Evolutionary conservation across 2,797 vertebrate species (phyloP).

Genomic region (Artibeus jamaicensis): DNA sequence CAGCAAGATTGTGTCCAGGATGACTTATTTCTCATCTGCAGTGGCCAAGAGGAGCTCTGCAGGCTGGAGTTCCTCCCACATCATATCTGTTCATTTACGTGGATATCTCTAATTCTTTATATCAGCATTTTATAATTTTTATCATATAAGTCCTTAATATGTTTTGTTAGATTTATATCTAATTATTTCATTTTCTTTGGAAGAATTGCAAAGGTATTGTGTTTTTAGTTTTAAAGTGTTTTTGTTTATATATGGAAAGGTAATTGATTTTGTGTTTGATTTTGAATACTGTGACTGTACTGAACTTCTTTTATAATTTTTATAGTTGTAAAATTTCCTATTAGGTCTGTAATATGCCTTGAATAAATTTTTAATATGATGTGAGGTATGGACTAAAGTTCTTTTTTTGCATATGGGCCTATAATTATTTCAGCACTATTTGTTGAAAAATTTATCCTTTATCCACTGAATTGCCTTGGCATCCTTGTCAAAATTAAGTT

Average conservation of each 20-base stretch:
- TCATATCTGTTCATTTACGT: not conserved
- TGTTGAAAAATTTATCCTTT: not conserved
- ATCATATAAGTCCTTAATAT: not conserved
- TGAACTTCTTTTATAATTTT: not conserved
- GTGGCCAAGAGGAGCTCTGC: too few relatives aligned
- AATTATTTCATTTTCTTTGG: not conserved
- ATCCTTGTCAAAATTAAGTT: not conserved
- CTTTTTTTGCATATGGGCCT: too few relatives aligned
- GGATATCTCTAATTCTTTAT: not conserved
- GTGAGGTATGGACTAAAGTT: too few relatives aligned
- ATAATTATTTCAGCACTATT: too few relatives aligned
- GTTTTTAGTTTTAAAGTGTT: not conserved
- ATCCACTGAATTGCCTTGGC: not conserved
- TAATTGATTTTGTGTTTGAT: not conserved
- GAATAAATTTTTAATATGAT: not conserved
- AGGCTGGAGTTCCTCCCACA: too few relatives aligned
- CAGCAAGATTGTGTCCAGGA: too few relatives aligned
- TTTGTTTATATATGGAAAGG: not conserved
- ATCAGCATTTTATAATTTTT: not conserved
- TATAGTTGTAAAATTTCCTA: not conserved
- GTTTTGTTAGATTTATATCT: not conserved
- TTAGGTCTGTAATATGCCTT: not conserved
- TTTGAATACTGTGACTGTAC: not conserved
- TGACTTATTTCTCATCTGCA: too few relatives aligned
- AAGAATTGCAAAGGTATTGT: not conserved